phyloP scores from a whole-genome alignment of 2,888 invertebrate species.

The Phortica magna region DNA sequence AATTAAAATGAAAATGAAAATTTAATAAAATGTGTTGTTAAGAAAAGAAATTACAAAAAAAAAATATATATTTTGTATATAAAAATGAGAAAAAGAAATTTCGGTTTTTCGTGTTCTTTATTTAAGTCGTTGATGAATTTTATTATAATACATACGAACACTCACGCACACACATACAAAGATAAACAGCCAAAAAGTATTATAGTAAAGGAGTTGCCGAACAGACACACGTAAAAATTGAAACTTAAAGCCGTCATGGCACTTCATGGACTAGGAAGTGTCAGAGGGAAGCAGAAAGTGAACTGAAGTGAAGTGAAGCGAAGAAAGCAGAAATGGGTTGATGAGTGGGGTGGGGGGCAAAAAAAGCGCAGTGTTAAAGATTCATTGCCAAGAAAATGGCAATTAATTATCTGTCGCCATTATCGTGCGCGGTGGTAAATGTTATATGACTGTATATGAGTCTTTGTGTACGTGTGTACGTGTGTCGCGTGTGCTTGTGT shows the following conservation, averaged over 20 bases:
- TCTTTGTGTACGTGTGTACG: not conserved
- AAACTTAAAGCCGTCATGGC: slow-evolving; percentile 13
- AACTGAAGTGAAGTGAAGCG: not conserved
- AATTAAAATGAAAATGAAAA: slow-evolving; percentile 4
- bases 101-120: not conserved
- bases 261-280: not conserved
- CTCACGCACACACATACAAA: not conserved
- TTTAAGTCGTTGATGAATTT: not conserved
- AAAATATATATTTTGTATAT: not conserved
- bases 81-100: not conserved
- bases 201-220: not conserved
- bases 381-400: slow-evolving; percentile 49
- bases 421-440: slow-evolving; percentile 9
- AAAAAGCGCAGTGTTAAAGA: slow-evolving; percentile 25
- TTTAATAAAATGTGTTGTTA: not conserved
- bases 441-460: not conserved
- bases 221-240: slow-evolving; percentile 6
- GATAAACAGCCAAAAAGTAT: not conserved
- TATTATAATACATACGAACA: not conserved
- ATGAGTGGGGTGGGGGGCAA: not conserved
- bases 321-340: not conserved
- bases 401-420: slow-evolving; percentile 49
- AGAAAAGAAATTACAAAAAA: not conserved
- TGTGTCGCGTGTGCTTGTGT: not conserved
- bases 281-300: not conserved